Conservation (phyloP, 2,888 invertebrate species). For the Sminthurides aquaticus region DNA sequence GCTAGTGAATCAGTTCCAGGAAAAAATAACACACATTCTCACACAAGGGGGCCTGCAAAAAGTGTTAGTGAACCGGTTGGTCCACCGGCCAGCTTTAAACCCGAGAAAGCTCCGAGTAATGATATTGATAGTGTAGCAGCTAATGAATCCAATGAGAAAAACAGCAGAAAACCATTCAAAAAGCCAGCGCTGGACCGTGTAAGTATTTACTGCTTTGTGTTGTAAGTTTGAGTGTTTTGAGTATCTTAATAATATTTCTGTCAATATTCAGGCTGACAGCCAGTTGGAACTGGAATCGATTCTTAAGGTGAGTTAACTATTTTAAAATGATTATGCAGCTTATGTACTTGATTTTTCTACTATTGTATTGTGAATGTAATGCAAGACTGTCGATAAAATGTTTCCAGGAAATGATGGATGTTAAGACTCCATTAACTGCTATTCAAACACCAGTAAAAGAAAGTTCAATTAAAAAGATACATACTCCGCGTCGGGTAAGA, state of each 20-base stretch:
- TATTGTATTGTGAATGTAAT: no score
- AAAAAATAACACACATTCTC: conserved; percentile 4
- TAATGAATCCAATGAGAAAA: conserved; percentile 35
- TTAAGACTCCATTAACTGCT: conserved; percentile 41
- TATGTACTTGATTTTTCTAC: no score
- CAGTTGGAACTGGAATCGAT: conserved; percentile 43
- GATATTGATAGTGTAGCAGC: conserved; percentile 22
- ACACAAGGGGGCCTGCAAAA: conserved; percentile 13
- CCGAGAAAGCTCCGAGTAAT: conserved; percentile 28
- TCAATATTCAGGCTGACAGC: conserved; percentile 37
- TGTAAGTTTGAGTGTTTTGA: background rate
- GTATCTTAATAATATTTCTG: background rate
- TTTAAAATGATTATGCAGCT: no score
- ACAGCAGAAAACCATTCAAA: conserved; percentile 23
- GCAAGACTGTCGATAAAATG: no score
- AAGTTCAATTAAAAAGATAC: conserved; percentile 34
- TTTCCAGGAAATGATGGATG: conserved; percentile 44
- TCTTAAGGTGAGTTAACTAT: conserved; percentile 38
- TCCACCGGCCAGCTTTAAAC: conserved; percentile 26
- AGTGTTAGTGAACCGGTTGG: conserved; percentile 24
- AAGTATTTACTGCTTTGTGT: conserved; percentile 24
- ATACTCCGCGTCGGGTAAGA: conserved; percentile 40
- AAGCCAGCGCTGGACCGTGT: conserved; percentile 41
- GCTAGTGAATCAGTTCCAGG: conserved; percentile 1
- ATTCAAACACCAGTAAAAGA: conserved; percentile 38